These are phyloP conservation scores for Forbesichthys agassizii DNA, from an alignment of 2,113 vertebrate species.

Conservation along the genomic window DNA sequence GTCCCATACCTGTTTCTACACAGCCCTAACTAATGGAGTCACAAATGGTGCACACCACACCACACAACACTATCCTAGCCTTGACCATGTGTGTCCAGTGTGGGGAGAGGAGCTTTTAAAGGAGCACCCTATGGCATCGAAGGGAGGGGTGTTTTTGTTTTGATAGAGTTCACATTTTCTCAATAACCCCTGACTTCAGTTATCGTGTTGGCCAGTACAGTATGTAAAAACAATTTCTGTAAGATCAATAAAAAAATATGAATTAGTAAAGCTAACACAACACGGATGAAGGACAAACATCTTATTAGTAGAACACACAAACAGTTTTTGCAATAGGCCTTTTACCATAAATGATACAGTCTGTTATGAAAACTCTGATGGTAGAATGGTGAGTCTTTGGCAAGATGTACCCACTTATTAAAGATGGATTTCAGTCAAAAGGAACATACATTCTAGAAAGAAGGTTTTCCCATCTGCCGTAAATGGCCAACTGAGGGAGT, in stretches of 20 bases:
- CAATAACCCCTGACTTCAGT: too few species aligned
- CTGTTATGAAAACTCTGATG: slow-evolving; percentile 66
- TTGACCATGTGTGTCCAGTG: too few species aligned
- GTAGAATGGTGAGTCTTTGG: slow-evolving; percentile 52
- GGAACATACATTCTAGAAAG: slow-evolving; percentile 43
- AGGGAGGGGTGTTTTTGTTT: too few species aligned
- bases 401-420: slow-evolving; percentile 59
- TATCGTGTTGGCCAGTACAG: too few species aligned
- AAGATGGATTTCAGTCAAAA: slow-evolving; percentile 46
- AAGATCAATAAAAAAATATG: slow-evolving; percentile 3
- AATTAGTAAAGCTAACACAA: slow-evolving; percentile 26
- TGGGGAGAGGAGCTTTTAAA: too few species aligned
- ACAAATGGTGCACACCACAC: too few species aligned
- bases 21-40: too few species aligned
- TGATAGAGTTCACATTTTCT: too few species aligned
- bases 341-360: slow-evolving; percentile 26
- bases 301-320: slow-evolving; percentile 12
- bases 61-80: too few species aligned
- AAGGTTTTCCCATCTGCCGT: slow-evolving; percentile 52
- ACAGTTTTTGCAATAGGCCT: slow-evolving; percentile 28
- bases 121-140: too few species aligned
- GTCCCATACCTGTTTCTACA: too few species aligned
- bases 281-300: not conserved
- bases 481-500: slow-evolving; percentile 47
- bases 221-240: too few species aligned